Base-by-base conservation (phyloP, 1,140 invertebrate species). In the Caenorhabditis inopinata region DNA sequence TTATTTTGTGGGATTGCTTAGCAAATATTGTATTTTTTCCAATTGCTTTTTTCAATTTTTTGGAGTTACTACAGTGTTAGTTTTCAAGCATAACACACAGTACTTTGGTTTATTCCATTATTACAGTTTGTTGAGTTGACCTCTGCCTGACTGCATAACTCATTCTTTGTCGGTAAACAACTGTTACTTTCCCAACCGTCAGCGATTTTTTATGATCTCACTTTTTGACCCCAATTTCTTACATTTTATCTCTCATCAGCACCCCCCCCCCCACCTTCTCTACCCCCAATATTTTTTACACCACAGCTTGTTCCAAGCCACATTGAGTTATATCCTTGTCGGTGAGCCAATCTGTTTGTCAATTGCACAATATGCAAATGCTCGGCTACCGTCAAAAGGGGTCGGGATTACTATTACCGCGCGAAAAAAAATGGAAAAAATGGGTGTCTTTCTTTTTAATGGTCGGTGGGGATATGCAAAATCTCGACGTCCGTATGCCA, bases 151-250 rank as follows among this genome's bases (percentile, higher is more conserved):
- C 32, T 68, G 58, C 58, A 68, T 68, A 68, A 68, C 58, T 68
- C 58, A 68, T 68, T 68, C 58, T 68, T 68, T 68, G 58, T 68
- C 58, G 58, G 58, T 68, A 68, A 68, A 68, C 58, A 68, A 68
- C 58, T 68, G 58, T 68, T 68, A 38, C 29, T 42, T 68, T 68
- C 58, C 51, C 27, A 5, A 32, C 27, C 49, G 27, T 51, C 49
- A 51, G 7, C 51, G 27, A 32, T 58, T 68, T 68, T 68, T 68
- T 68, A 68, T 68, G 58, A 68, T 68, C 58, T 68, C 58, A 68
- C 58, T 68, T 68, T n/a, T 21, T 68, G 58, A 68, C 58, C 58
- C 38, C 58, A 68, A 38, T 68, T 42, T 32, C 51, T 42, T 68
- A 68, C 32, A 42, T 38, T 42, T 38, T 11, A 38, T 68, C 32